These are phyloP conservation scores for Catonia carolina DNA, from an alignment of 2,888 invertebrate genomes.

Conservation along the genomic window DNA sequence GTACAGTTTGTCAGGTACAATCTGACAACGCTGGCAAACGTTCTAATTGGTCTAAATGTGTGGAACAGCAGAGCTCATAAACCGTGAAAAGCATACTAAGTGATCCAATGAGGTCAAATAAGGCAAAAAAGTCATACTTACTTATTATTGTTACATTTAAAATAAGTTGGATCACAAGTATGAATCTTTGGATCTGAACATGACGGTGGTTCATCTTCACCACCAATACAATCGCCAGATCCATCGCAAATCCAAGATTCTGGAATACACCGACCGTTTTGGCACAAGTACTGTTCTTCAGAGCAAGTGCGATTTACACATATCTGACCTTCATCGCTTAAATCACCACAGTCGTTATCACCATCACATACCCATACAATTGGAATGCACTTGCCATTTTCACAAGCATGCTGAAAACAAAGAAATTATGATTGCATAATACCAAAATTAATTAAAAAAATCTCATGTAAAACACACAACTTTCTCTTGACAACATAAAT, in stretches of 20 bases:
- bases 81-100: no score
- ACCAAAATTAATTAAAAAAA: no score
- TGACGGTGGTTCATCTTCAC: conserved; percentile 66
- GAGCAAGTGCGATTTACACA: conserved; percentile 45
- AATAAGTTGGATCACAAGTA: conserved; percentile 73
- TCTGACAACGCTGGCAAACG: no score
- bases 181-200: conserved; percentile 52
- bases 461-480: no score
- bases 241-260: conserved; percentile 74
- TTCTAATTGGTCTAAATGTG: no score
- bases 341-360: conserved; percentile 68
- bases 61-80: no score
- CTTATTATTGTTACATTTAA: conserved; percentile 60
- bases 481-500: no score
- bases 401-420: conserved; percentile 55
- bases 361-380: conserved; percentile 73
- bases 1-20: no score
- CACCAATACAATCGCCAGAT: conserved; percentile 69
- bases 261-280: conserved; percentile 62
- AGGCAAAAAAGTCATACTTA: no score
- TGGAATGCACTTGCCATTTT: conserved; percentile 66
- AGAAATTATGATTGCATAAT: no score
- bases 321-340: conserved; percentile 52
- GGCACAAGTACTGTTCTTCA: conserved; percentile 43
- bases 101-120: no score